A percentile compares a stretch with the other conserved stretches of the same genome.
Evolutionary conservation across 2,888 invertebrate species (phyloP).

Genomic region (Philhelius pedissequus): DNA sequence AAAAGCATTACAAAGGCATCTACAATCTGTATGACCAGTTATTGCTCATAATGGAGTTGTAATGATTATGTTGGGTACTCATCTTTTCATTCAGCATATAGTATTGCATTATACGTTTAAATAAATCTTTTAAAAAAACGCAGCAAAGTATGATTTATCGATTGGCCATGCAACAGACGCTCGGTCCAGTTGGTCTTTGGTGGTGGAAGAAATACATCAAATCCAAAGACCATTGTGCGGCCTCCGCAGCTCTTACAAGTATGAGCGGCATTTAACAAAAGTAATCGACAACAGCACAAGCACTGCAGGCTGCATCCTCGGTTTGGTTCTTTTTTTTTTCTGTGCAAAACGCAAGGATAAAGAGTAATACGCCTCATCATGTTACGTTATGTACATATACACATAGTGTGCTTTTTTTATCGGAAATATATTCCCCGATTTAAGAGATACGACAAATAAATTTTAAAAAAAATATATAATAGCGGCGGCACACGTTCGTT

Average conservation of each 20-base stretch:
- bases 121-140: constrained; percentile 38
- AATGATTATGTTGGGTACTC: constrained; percentile 11
- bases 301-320: not conserved
- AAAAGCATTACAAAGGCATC: not conserved
- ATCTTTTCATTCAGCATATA: not conserved
- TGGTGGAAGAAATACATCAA: constrained; percentile 57
- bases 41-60: constrained; percentile 53
- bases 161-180: constrained; percentile 49
- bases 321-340: constrained; percentile 1
- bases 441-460: not conserved
- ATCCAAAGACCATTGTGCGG: constrained; percentile 43
- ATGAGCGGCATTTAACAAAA: constrained; percentile 49
- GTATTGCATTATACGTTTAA: constrained; percentile 16
- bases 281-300: constrained; percentile 29
- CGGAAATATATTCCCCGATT: constrained; percentile 38
- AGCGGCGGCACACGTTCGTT: constrained; percentile 1
- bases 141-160: constrained; percentile 65
- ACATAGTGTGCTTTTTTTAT: not conserved
- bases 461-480: not conserved
- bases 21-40: not conserved
- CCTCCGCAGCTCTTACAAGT: constrained; percentile 7
- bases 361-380: not conserved
- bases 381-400: not conserved
- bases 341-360: not conserved
- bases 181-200: too few species aligned